phyloP scores from a whole-genome alignment of 2,888 invertebrate genomes.

The Aricia artaxerxes region DNA sequence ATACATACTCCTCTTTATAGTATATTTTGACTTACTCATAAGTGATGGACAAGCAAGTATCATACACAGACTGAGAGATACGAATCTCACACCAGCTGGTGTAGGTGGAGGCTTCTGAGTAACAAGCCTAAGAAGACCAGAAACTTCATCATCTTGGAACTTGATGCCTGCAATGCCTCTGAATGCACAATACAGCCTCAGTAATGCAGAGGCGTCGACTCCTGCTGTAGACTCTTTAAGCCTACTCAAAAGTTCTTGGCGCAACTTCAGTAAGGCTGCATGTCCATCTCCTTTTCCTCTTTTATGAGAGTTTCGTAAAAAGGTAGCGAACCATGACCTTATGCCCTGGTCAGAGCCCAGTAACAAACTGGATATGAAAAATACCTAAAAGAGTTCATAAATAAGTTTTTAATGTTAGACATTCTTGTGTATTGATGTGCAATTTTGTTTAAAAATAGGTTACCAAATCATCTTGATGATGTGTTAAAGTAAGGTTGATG shows the following conservation, averaged over 20 bases:
- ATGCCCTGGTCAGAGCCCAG: slow-evolving; percentile 94
- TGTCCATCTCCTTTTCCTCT: slow-evolving; percentile 87
- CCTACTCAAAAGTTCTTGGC: slow-evolving; percentile 88
- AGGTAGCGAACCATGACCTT: slow-evolving; percentile 95
- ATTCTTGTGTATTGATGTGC: not conserved
- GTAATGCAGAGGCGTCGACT: slow-evolving; percentile 93
- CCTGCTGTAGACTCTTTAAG: slow-evolving; percentile 85
- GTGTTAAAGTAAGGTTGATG: slow-evolving; percentile 88
- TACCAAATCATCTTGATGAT: slow-evolving; percentile 82
- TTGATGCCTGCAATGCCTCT: slow-evolving; percentile 96
- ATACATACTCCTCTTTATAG: not conserved
- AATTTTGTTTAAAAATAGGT: slow-evolving; percentile 34
- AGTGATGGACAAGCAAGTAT: slow-evolving; percentile 95
- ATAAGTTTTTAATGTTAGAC: not conserved
- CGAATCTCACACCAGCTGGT: slow-evolving; percentile 95
- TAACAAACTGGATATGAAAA: slow-evolving; percentile 93
- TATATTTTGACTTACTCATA: slow-evolving; percentile 73
- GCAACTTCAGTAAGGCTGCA: slow-evolving; percentile 83
- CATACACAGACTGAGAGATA: slow-evolving; percentile 95
- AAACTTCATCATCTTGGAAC: slow-evolving; percentile 95
- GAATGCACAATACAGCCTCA: slow-evolving; percentile 94
- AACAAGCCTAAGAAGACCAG: slow-evolving; percentile 89
- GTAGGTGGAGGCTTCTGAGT: slow-evolving; percentile 94
- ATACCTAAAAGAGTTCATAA: slow-evolving; percentile 73
- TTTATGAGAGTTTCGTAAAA: slow-evolving; percentile 92